phyloP scores from a whole-genome alignment of 2,797 vertebrate species.

The Fistularia tabacaria region DNA sequence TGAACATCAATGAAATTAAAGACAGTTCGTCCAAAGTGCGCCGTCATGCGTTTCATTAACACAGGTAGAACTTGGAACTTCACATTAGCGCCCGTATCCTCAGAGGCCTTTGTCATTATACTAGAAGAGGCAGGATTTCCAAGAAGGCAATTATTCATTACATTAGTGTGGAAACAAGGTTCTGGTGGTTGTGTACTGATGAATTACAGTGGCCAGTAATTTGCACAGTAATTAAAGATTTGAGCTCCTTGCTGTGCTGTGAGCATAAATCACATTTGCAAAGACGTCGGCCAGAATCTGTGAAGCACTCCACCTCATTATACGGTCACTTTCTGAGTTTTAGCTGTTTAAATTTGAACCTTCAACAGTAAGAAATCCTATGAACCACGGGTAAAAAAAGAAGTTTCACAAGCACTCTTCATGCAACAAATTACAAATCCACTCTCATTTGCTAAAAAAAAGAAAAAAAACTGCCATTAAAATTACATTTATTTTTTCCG shows the following conservation, averaged over 20 bases:
- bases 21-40: conserved; percentile 34
- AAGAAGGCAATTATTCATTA: conserved; percentile 84
- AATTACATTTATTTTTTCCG: too few relatives aligned
- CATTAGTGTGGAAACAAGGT: conserved; percentile 79
- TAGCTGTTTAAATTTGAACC: not conserved
- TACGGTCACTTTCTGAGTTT: conserved; percentile 13
- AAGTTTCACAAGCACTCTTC: too few relatives aligned
- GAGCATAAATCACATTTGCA: conserved; percentile 68
- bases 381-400: too few relatives aligned
- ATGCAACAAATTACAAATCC: too few relatives aligned
- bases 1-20: conserved; percentile 65
- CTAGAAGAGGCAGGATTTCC: conserved; percentile 66
- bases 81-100: conserved; percentile 75
- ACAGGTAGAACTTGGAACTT: conserved; percentile 65
- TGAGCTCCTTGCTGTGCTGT: conserved; percentile 44
- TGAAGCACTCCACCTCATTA: conserved; percentile 44
- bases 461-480: too few relatives aligned
- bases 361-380: too few relatives aligned
- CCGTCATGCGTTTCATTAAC: conserved; percentile 51
- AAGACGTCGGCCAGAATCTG: conserved; percentile 48
- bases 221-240: conserved; percentile 82
- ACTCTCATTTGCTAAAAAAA: too few relatives aligned
- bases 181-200: conserved; percentile 81
- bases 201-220: conserved; percentile 73
- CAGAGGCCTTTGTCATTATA: conserved; percentile 70